Evolutionary conservation across 2,797 vertebrate species (phyloP), one percentile per base, ranked within the genome.

Genomic region (Anguilla marmorata): DNA sequence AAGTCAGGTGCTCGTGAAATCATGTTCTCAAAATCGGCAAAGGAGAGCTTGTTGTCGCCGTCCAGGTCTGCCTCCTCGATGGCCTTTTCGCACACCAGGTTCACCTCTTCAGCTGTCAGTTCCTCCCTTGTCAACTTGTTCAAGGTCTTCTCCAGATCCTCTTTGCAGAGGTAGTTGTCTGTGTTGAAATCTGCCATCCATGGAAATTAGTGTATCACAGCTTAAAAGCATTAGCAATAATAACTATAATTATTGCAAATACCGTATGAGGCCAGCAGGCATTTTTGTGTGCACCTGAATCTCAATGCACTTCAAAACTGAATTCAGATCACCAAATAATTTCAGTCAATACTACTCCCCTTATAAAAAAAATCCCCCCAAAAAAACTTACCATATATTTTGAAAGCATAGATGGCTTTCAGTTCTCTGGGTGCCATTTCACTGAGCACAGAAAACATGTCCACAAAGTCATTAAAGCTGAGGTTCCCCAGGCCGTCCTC

Each of bases 361-460:
- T 24, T 24, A n/a, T 66, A 2, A n/a, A 6, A 74, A 11, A 2
- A 30, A 11, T 12, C 72, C 72, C 4, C 74, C 11, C 16, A 16
- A 41, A 41, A 79, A 7, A 19, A 60, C 9, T 91, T 96, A 99
- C 98, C 98, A 0, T 99, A 99, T 93, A 99, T 98, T 96, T 99
- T 99, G 92, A 99, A 99, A 93, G 99, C 99, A 21, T 99, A 99
- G 93, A 97, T 98, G 89, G 99, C 98, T 94, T 99, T 99, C 5
- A 99, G 97, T 92, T 99, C 99, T 86, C 99, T 94, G 0, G 99
- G 98, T 86, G 99, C 99, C 91, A 95, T 99, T 95, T 99, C 99
- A 88, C 99, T 99, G 90, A 99, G 97, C 92, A 98, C 98, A 0
- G 99, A 99, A 91, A 99, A 99, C 99, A 99, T 99, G 92, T 99